phyloP scores from a whole-genome alignment of 2,888 invertebrate species.

The Andrena praecox region DNA sequence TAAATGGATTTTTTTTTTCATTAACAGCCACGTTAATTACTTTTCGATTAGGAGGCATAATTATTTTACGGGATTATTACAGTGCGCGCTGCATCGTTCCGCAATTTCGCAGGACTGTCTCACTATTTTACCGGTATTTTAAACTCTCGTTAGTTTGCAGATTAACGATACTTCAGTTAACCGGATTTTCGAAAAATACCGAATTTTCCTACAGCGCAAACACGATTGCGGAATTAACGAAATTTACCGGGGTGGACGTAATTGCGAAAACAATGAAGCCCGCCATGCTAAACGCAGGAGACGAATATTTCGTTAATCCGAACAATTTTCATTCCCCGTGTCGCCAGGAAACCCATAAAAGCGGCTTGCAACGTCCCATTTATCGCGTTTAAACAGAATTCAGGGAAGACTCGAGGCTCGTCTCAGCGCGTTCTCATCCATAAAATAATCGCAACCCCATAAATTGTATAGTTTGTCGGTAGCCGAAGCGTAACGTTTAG shows the following conservation, averaged over 20 bases:
- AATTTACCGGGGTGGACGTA: constrained; percentile 20
- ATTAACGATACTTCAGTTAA: constrained; percentile 20
- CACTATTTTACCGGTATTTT: not conserved
- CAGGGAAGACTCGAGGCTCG: not conserved
- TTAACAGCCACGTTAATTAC: too few species aligned
- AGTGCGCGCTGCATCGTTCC: not conserved
- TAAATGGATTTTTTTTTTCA: too few species aligned
- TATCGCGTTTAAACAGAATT: constrained; percentile 31
- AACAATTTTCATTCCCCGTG: constrained; percentile 24
- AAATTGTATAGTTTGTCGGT: constrained; percentile 1
- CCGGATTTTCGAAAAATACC: constrained; percentile 34
- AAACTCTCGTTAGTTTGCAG: not conserved
- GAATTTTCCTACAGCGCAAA: constrained; percentile 1
- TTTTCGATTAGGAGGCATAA: too few species aligned
- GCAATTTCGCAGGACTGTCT: not conserved
- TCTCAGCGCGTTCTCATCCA: not conserved
- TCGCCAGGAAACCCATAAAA: constrained; percentile 9
- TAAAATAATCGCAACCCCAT: constrained; percentile 28
- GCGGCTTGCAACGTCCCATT: constrained; percentile 19
- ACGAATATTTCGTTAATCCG: constrained; percentile 28
- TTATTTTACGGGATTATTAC: too few species aligned
- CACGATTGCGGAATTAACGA: constrained; percentile 30
- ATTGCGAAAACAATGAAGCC: constrained; percentile 35
- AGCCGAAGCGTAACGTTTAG: not conserved
- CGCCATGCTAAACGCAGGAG: constrained; percentile 7